phyloP scores from a whole-genome alignment of 1,140 invertebrate genomes.

The Bombus ignitus region DNA sequence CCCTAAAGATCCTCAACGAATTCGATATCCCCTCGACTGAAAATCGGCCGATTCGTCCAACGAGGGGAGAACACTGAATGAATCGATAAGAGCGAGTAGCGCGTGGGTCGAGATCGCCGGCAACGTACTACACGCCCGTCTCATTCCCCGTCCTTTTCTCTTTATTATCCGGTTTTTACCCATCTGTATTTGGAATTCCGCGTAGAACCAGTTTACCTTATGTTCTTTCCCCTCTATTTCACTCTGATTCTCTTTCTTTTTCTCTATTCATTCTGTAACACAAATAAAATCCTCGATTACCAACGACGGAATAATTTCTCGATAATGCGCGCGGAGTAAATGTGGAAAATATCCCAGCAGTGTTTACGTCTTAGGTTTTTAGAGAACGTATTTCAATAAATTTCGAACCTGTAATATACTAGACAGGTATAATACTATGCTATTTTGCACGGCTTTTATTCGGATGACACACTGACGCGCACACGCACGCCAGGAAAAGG shows the following conservation, averaged over 20 bases:
- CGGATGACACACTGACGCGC: too few relatives aligned
- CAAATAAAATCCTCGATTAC: conserved; percentile 20
- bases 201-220: conserved; percentile 44
- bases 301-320: not conserved
- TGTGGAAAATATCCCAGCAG: not conserved
- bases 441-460: too few relatives aligned
- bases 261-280: conserved; percentile 24
- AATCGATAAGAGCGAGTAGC: conserved; percentile 57
- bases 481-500: too few relatives aligned
- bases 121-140: conserved; percentile 42
- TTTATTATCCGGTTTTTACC: conserved; percentile 41
- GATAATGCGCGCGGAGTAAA: not conserved
- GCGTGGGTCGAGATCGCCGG: conserved; percentile 42
- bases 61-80: conserved; percentile 49
- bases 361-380: not conserved
- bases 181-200: conserved; percentile 55
- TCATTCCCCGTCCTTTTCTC: conserved; percentile 49
- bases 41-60: conserved; percentile 14
- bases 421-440: too few relatives aligned
- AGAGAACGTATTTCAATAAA: not conserved
- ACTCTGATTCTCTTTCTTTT: not conserved
- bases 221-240: not conserved
- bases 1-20: not conserved
- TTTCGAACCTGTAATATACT: too few relatives aligned
- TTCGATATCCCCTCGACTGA: not conserved